Evolutionary conservation across 1,140 invertebrate genomes (phyloP).

Genomic region (Drosophila nebulosa): DNA sequence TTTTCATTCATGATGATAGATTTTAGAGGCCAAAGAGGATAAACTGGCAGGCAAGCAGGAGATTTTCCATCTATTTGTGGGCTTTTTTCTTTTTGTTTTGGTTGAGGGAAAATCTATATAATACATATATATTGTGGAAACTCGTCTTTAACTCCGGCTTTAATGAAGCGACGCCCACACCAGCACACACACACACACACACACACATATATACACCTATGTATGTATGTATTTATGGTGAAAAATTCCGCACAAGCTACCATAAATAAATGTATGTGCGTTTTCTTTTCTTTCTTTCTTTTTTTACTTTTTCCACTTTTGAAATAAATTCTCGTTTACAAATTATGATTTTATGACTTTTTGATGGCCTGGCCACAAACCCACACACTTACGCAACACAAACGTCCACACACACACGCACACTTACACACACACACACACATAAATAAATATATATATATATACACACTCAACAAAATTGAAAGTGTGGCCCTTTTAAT

Average conservation of each 20-base stretch:
- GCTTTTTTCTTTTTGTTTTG: conserved; percentile 2
- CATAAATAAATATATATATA: neutral
- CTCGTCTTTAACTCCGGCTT: conserved; percentile 26
- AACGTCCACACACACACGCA: conserved; percentile 18
- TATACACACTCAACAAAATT: neutral
- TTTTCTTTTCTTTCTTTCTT: conserved; percentile 66
- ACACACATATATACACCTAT: neutral
- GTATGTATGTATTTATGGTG: conserved; percentile 10
- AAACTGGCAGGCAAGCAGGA: neutral
- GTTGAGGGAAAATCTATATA: conserved; percentile 1
- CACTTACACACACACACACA: conserved; percentile 9
- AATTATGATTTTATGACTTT: conserved; percentile 79
- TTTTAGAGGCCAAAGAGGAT: conserved; percentile 31
- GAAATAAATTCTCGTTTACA: conserved; percentile 78
- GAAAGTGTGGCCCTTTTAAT: too few relatives aligned
- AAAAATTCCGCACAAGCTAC: conserved; percentile 52
- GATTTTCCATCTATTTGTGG: neutral
- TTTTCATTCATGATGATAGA: conserved; percentile 15
- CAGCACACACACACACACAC: neutral
- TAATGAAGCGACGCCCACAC: conserved; percentile 55
- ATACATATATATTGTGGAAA: conserved; percentile 20
- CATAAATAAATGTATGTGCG: neutral
- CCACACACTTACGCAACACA: conserved; percentile 48
- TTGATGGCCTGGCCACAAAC: conserved; percentile 69
- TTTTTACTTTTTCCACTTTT: conserved; percentile 78